Conservation (phyloP, 2,888 invertebrate genomes). For the Hemistola chrysoprasaria region DNA sequence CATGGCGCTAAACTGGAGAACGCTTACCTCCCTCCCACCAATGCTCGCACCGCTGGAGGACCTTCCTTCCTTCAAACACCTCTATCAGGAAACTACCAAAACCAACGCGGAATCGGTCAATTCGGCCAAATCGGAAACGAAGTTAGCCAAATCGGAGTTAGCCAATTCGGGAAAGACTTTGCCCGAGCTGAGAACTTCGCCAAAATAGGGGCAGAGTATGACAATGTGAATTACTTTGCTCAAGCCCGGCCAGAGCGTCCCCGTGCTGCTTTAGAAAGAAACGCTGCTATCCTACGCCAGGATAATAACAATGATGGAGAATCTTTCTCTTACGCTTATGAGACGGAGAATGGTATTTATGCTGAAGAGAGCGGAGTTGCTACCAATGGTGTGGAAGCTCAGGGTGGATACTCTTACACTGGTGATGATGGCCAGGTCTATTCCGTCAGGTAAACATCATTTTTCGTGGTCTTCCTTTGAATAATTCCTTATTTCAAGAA, state of each 20-base stretch:
- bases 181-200: slow-evolving; percentile 20
- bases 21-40: slow-evolving; percentile 64
- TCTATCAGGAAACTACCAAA: slow-evolving; percentile 27
- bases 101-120: slow-evolving; percentile 13
- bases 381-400: slow-evolving; percentile 66
- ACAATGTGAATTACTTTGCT: slow-evolving; percentile 29
- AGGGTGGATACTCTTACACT: slow-evolving; percentile 68
- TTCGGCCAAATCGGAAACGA: slow-evolving; percentile 16
- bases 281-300: slow-evolving; percentile 66
- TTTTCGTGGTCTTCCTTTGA: not conserved
- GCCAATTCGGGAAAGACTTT: slow-evolving; percentile 29
- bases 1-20: slow-evolving; percentile 64
- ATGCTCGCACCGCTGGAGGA: slow-evolving; percentile 52
- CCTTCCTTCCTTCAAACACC: slow-evolving; percentile 56
- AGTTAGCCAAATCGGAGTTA: slow-evolving; percentile 21
- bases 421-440: slow-evolving; percentile 73
- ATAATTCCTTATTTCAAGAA: not conserved
- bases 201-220: slow-evolving; percentile 24
- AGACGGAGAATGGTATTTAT: slow-evolving; percentile 70
- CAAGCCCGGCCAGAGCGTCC: slow-evolving; percentile 53
- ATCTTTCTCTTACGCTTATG: slow-evolving; percentile 61
- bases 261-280: slow-evolving; percentile 64
- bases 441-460: slow-evolving; percentile 57
- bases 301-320: slow-evolving; percentile 66
- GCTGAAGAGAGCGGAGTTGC: slow-evolving; percentile 71